Evolutionary conservation across 2,797 vertebrate genomes (phyloP), one percentile per base, ranked within the genome.

Genomic region (Coregonus ussuriensis): DNA sequence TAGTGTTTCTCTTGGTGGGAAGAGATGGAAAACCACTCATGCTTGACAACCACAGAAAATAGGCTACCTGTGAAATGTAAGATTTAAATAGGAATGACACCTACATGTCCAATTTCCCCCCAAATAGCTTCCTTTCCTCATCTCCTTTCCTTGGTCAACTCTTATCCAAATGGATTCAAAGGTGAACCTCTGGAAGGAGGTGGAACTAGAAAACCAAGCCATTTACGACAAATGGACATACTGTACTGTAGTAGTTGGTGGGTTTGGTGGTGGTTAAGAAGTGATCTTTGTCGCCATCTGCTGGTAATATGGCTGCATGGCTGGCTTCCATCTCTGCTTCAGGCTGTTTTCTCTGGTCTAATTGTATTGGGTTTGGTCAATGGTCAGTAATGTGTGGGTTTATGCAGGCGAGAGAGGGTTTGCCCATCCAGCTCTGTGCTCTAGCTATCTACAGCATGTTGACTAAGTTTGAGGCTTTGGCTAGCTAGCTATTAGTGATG

Each of bases 391-490:
- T 62, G 35, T 41, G n/a, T 56, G 47, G 18, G 35, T 33, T 9
- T 3, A 53, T 47, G 14, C 6, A 33, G 54, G 37, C 0, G 31
- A 74, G 6, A 56, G 72, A 75, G 51, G 65, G 63, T 74, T 77
- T 73, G 51, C 86, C 69, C 1, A 66, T 82, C 56, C 76, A 66
- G 63, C 79, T 74, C 75, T 77, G 76, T 80, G 84, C 79, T 88
- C 79, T 74, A 79, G 77, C 70, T 72, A 79, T 78, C 70, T 82
- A 83, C 76, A 79, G 90, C 92, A 91, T 91, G 90, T 90, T 35
- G 54, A 79, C 81, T 82, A 21, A 74, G 85, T 89, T 86, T 82
- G 79, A 87, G 70, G 87, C 89, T 84, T 83, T 82, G 81, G 88
- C 83, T 89, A 53, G 80, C 83, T 83, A 82, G 89, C 82, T 89